phyloP scores from a whole-genome alignment of 2,797 vertebrate species.

The Oceanodroma leucorhoa region DNA sequence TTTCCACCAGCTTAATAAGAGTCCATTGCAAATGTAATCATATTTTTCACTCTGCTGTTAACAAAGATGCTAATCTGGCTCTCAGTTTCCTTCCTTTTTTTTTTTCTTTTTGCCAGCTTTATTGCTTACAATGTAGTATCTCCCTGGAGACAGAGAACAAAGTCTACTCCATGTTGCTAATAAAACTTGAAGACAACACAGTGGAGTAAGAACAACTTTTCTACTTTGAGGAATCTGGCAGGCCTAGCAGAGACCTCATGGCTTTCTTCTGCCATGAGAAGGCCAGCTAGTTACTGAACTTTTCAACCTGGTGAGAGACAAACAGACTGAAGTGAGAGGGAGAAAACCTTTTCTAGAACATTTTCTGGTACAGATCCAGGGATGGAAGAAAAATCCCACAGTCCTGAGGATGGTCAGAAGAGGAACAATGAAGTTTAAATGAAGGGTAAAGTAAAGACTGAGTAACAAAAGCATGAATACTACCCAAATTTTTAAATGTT shows the following conservation, averaged over 20 bases:
- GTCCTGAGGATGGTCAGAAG: not conserved
- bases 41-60: constrained; percentile 22
- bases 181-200: not conserved
- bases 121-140: not conserved
- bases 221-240: not conserved
- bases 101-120: not conserved
- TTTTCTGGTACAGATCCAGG: not conserved
- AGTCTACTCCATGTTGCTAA: not conserved
- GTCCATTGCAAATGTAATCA: not conserved
- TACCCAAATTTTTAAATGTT: not conserved
- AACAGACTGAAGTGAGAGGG: not conserved
- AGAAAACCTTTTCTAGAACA: not conserved
- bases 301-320: not conserved
- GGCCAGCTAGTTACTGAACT: not conserved
- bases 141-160: constrained; percentile 10
- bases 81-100: not conserved
- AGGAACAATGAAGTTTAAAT: not conserved
- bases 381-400: not conserved
- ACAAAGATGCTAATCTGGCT: constrained; percentile 11
- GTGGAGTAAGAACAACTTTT: not conserved
- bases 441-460: not conserved
- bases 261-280: not conserved
- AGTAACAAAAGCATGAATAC: not conserved
- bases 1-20: constrained; percentile 13
- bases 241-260: not conserved